Conservation (phyloP, 2,113 vertebrate genomes). For the Grammomys surdaster region DNA sequence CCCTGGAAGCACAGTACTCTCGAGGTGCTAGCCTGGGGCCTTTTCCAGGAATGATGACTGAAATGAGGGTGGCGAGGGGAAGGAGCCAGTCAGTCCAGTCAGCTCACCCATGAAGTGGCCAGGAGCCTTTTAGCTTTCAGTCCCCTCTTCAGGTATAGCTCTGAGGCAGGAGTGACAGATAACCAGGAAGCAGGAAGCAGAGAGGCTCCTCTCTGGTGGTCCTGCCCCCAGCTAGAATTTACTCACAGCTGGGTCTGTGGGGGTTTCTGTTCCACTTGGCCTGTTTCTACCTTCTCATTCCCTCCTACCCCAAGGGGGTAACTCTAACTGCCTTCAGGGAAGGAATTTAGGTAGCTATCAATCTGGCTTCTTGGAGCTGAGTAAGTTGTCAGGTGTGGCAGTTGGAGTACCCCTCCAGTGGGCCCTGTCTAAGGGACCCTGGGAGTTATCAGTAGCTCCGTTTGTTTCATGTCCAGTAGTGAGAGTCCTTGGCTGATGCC, state of each 20-base stretch:
- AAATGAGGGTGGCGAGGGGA: too few species aligned
- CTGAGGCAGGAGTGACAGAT: neutral
- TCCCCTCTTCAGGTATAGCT: neutral
- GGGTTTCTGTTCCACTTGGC: neutral
- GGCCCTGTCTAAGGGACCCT: neutral
- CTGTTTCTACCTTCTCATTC: neutral
- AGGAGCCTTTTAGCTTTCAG: neutral
- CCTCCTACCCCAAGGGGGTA: neutral
- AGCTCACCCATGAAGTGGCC: neutral
- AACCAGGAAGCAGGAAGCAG: neutral
- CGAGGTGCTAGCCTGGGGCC: neutral
- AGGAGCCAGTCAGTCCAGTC: neutral
- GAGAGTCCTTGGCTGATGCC: neutral
- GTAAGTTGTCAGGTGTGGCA: neutral
- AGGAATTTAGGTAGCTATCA: neutral
- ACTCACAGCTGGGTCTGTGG: neutral
- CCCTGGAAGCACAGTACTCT: neutral
- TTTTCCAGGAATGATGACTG: neutral
- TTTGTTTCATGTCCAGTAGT: neutral
- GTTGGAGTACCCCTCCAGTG: neutral
- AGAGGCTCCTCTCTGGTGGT: neutral
- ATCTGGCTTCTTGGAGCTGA: neutral
- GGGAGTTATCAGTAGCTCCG: neutral
- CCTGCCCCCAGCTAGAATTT: neutral
- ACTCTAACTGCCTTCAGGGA: neutral